Percentiles rank a stretch among this genome's conserved stretches.
These are phyloP conservation scores for Pantala flavescens DNA, from an alignment of 1,140 invertebrate species.

Conservation along the genomic window DNA sequence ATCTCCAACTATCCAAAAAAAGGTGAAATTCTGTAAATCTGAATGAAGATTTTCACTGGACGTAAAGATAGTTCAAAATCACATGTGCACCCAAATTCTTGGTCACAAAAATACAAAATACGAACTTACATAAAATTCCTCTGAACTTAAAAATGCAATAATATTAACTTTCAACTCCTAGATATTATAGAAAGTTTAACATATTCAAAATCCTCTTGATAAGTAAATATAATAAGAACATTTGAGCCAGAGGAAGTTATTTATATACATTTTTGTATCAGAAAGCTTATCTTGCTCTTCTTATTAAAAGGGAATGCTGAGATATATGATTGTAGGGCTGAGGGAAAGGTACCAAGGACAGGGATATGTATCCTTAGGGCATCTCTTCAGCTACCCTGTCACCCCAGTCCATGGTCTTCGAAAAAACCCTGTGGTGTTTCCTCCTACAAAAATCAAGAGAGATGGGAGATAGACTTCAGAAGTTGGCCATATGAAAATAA, in stretches of 20 bases:
- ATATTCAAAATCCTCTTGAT: too few relatives aligned
- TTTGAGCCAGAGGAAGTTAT: neutral
- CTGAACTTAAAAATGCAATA: too few relatives aligned
- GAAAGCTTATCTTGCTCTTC: neutral
- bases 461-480: neutral
- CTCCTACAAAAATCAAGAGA: constrained; percentile 6
- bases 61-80: too few relatives aligned
- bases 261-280: neutral
- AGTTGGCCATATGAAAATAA: neutral
- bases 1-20: too few relatives aligned
- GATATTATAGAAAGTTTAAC: too few relatives aligned
- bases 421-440: constrained; percentile 6
- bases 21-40: too few relatives aligned
- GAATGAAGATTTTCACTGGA: too few relatives aligned
- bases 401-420: constrained; percentile 6
- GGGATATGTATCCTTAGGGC: neutral
- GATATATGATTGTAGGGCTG: neutral
- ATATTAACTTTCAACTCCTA: too few relatives aligned
- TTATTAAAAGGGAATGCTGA: neutral
- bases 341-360: neutral
- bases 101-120: too few relatives aligned
- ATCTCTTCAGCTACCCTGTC: constrained; percentile 7
- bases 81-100: too few relatives aligned
- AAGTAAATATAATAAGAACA: too few relatives aligned
- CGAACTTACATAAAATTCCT: too few relatives aligned